Base-by-base conservation (phyloP, 2,113 vertebrate genomes). In the Pterocles burchelli region DNA sequence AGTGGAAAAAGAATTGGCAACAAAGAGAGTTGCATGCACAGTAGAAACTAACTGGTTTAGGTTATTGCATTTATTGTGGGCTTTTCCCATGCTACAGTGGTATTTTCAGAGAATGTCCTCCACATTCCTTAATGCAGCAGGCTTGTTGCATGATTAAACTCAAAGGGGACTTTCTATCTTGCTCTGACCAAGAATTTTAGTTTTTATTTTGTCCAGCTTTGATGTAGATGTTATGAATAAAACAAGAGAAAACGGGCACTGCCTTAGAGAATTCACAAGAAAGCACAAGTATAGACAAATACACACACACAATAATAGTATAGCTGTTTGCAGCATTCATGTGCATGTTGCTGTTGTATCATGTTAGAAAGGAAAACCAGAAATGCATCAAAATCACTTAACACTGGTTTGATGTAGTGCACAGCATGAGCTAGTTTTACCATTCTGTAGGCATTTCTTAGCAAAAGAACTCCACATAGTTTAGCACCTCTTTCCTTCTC, bases 221-320 rank as follows among this genome's bases (percentile, higher is more conserved):
- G 55, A 71, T 12, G 7, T n/a, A 75, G 7, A 20, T 45, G 9
- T 38, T 79, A 63, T 0, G 3, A 41, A 75, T 34, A 55, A 82
- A 78, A 17, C 2, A 17, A 65, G 13, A 78, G 24, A 57, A 82
- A 91, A 79, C 1, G 1, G 6, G 5, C 12, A n/a, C 45, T 76
- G 58, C 8, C n/a, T 54, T 29, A 21, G 48, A 87, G 17, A 91
- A 51, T 6, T 45, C 46, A 22, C 22, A 19, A 54, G 31, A 72
- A 54, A 36, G 43, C 33, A 59, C 7, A 75, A 65, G 15, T 17
- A 36, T 41, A 54, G 45, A 77, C 84, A 62, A 71, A 74, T 22
- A 58, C 19, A 36, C 7, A 7, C 0, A 1, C 5, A 46, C 43
- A 59, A 8, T 13, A 62, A 36, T 1, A 51, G 17, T 4, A 7